These are phyloP conservation scores for Halisarca cf. caerulea DNA, from an alignment of 37 sponge, comb jelly and placozoan species.

Conservation along the genomic window DNA sequence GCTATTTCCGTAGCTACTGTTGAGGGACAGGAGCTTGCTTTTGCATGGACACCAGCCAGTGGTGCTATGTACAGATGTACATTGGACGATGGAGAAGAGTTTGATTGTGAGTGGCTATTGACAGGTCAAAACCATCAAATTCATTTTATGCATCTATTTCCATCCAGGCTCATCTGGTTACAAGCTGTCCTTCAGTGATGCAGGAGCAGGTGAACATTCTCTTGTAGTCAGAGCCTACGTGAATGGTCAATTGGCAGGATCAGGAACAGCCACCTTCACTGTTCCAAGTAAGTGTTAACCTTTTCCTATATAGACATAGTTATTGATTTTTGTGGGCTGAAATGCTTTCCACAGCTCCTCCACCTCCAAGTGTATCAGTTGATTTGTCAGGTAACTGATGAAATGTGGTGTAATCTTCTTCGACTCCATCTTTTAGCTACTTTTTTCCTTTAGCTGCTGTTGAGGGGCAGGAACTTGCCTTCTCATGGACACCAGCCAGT, in stretches of 20 bases:
- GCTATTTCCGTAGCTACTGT: neutral
- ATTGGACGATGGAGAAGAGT: neutral
- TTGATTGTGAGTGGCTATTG: slow-evolving; percentile 2
- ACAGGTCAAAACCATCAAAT: too few relatives aligned
- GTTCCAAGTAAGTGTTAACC: too few relatives aligned
- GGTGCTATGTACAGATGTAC: neutral
- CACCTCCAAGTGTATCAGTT: too few relatives aligned
- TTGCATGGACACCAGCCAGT: neutral
- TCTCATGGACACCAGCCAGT: neutral
- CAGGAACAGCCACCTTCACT: too few relatives aligned
- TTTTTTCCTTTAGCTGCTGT: neutral
- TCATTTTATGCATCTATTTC: neutral
- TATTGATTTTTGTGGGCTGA: too few relatives aligned
- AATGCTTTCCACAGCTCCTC: too few relatives aligned
- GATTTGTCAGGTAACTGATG: too few relatives aligned
- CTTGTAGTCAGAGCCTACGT: neutral
- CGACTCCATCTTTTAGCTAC: too few relatives aligned
- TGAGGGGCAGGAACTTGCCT: neutral
- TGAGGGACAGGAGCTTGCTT: neutral
- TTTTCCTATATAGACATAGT: too few relatives aligned
- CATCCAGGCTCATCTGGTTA: neutral
- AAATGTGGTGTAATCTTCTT: neutral
- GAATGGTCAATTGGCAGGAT: neutral
- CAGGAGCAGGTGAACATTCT: neutral
- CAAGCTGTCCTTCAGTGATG: neutral